Percentiles rank a stretch among this genome's conserved stretches.
Conservation (phyloP, 2,113 vertebrate genomes). For the Oreotrochilus melanogaster region DNA sequence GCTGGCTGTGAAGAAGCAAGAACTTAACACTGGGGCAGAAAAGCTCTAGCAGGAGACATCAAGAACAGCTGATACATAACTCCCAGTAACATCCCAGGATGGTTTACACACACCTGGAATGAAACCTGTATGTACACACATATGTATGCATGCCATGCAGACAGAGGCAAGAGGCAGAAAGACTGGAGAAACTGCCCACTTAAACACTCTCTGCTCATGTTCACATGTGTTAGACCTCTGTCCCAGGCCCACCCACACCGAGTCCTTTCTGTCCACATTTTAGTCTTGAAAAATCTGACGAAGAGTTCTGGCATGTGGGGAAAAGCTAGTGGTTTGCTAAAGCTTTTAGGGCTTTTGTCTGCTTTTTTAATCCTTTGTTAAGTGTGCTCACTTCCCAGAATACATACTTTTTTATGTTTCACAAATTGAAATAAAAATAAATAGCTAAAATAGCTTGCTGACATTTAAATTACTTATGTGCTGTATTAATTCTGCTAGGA, state of each 20-base stretch:
- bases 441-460: not conserved
- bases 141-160: rapidly evolving
- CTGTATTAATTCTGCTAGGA: not conserved
- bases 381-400: not conserved
- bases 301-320: not conserved
- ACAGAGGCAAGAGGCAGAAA: not conserved
- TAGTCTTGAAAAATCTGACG: not conserved
- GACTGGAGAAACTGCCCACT: not conserved
- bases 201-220: not conserved
- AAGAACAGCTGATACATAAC: not conserved
- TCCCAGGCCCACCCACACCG: not conserved
- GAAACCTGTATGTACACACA: rapidly evolving
- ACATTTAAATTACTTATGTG: not conserved
- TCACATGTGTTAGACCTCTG: not conserved
- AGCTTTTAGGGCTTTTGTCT: not conserved
- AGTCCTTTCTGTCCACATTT: not conserved
- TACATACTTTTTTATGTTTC: not conserved
- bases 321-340: not conserved
- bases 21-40: not conserved
- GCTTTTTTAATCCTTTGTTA: not conserved
- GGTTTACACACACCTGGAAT: rapidly evolving
- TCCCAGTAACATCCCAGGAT: not conserved
- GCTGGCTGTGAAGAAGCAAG: not conserved
- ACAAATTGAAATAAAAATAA: not conserved
- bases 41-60: not conserved